phyloP scores from a whole-genome alignment of 2,113 vertebrate genomes.

The Notarius quadriscutis region DNA sequence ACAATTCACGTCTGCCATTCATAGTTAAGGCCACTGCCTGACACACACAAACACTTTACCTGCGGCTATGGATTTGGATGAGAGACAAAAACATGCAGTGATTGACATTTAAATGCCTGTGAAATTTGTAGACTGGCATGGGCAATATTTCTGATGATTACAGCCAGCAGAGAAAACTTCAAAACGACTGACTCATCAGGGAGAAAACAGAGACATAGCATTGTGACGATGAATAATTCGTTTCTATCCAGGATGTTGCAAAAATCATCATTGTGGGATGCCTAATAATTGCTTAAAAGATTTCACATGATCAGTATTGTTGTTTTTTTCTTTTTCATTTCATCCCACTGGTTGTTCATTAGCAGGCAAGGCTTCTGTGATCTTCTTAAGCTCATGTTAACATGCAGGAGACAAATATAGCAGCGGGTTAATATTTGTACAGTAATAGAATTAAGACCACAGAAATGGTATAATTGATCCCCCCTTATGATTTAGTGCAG shows the following conservation, averaged over 20 bases:
- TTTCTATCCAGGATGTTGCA: not conserved
- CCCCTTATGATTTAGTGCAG: not conserved
- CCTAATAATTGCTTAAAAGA: slow-evolving; percentile 3
- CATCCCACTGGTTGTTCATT: not conserved
- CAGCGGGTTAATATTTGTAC: slow-evolving; percentile 5
- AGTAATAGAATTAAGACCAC: not conserved
- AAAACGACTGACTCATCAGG: not conserved
- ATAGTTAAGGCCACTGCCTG: not conserved
- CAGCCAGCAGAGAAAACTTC: not conserved
- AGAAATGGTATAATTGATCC: not conserved
- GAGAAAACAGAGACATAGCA: not conserved
- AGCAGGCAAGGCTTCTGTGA: not conserved
- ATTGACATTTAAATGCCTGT: slow-evolving; percentile 23
- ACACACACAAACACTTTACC: slow-evolving; percentile 1
- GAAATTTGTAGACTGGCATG: slow-evolving; percentile 12
- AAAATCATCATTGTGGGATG: not conserved
- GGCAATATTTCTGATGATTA: not conserved
- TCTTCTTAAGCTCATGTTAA: not conserved
- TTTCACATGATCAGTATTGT: not conserved
- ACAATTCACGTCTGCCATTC: slow-evolving; percentile 20
- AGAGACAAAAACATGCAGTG: slow-evolving; percentile 22
- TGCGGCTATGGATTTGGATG: slow-evolving; percentile 21
- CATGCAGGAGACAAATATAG: not conserved
- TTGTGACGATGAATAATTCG: not conserved
- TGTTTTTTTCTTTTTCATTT: not conserved